Evolutionary conservation across 1,140 invertebrate genomes (phyloP), one percentile per base, ranked within the genome.

Genomic region (Ephestia elutella): DNA sequence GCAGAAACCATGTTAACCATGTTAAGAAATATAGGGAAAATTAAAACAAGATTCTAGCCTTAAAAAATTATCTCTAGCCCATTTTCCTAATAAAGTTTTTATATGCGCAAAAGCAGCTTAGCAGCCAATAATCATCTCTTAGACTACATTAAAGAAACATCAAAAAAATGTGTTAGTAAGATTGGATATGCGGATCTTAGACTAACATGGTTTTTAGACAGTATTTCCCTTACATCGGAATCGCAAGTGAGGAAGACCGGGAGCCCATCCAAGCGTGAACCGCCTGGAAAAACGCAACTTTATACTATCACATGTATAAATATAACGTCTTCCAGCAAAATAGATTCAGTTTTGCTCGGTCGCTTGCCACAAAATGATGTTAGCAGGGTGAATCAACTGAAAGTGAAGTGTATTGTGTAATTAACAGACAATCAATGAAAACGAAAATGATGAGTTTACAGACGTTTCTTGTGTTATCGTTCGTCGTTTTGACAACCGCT

Each of bases 331-430:
- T 55, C 56, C 68, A 68, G 77, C 77, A 64, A 83, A 61, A 73
- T 73, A 78, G 78, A 83, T 82, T 87, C 84, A 87, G 84, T 87
- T 86, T 82, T 80, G 70, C 84, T 80, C 81, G 80, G 80, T 77
- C 80, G 77, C 80, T 86, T 80, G 81, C 63, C 65, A 77, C 76
- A 83, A 85, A 85, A 87, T 85, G 82, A 70, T 86, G 79, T 74
- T 62, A 73, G 50, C 50, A 25, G 74, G 74, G 70, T 75, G 65
- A 68, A 68, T 67, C 63, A 54, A 64, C 57, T 54, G 75, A 83
- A 86, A 82, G 81, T 86, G 80, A 81, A 79, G 72, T 75, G 71
- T 61, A 57, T 71, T 70, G 74, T 80, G 70, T 49, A 71, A 79
- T 66, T 55, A 68, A 63, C 58, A 55, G 71, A 62, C 66, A 72